Conservation (phyloP, 2,888 invertebrate species). For the Zaprionus bogoriensis region DNA sequence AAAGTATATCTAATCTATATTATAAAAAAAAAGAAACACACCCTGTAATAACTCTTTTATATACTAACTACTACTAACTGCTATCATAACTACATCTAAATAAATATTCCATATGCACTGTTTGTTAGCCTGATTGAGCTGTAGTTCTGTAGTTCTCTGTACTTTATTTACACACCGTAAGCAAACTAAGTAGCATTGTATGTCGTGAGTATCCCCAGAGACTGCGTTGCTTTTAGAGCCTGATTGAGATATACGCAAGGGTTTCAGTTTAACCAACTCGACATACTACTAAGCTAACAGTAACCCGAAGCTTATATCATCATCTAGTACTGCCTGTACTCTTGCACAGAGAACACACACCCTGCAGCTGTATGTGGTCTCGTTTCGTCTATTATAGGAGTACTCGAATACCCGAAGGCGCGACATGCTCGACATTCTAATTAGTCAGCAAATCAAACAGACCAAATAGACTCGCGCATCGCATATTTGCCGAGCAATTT, state of each 20-base stretch:
- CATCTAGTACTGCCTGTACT: no score
- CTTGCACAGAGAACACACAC: constrained; percentile 1
- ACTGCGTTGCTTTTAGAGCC: not conserved
- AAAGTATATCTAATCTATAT: no score
- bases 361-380: not conserved
- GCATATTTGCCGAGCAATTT: constrained; percentile 66
- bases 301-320: not conserved
- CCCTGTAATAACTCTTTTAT: no score
- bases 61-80: no score
- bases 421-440: constrained; percentile 20
- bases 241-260: not conserved
- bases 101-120: not conserved
- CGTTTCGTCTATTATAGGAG: not conserved
- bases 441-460: constrained; percentile 57
- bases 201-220: not conserved
- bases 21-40: no score
- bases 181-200: not conserved
- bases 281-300: not conserved
- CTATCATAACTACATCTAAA: no score
- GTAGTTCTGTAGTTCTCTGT: not conserved
- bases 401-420: not conserved
- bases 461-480: constrained; percentile 41
- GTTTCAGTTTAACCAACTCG: no score
- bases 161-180: not conserved
- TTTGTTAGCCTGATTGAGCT: not conserved